Conservation (phyloP, 1,140 invertebrate genomes). For the Carposina sasakii region DNA sequence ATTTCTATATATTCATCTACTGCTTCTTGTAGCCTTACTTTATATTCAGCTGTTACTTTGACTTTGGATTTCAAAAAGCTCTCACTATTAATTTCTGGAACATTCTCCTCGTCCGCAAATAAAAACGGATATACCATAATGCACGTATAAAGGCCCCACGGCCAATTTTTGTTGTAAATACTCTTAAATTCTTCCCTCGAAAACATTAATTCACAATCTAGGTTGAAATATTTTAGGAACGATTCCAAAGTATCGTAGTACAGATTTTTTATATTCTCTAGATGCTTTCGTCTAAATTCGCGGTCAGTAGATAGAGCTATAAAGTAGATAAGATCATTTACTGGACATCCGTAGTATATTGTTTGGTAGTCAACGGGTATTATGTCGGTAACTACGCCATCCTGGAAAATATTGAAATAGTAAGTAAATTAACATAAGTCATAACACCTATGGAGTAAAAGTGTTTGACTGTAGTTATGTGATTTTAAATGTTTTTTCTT, state of each 20-base stretch:
- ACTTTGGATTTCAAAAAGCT: too few relatives aligned
- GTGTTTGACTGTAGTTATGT: too few relatives aligned
- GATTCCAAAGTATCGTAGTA: slow-evolving; percentile 30
- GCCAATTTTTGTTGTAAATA: too few relatives aligned
- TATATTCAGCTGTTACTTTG: slow-evolving; percentile 13
- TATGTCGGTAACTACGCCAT: slow-evolving; percentile 26
- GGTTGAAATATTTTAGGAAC: slow-evolving; percentile 32
- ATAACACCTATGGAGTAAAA: too few relatives aligned
- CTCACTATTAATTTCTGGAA: too few relatives aligned
- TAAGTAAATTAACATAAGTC: too few relatives aligned
- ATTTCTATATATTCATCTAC: slow-evolving; percentile 22
- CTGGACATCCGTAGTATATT: slow-evolving; percentile 32
- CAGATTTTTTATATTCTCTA: slow-evolving; percentile 29
- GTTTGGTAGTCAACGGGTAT: slow-evolving; percentile 41
- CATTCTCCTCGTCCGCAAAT: slow-evolving; percentile 20
- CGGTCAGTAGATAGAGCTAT: slow-evolving; percentile 29
- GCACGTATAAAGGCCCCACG: slow-evolving; percentile 14
- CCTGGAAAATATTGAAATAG: too few relatives aligned
- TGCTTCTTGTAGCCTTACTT: slow-evolving; percentile 17
- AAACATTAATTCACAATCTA: slow-evolving; percentile 26
- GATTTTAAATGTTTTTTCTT: too few relatives aligned
- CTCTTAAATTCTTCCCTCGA: slow-evolving; percentile 26
- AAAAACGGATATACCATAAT: slow-evolving; percentile 18
- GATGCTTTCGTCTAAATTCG: slow-evolving; percentile 30
- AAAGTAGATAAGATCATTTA: slow-evolving; percentile 37